A percentile compares a stretch with the other conserved stretches of the same genome.
Conservation (phyloP, 2,888 invertebrate genomes). For the Uloborus plumipes region DNA sequence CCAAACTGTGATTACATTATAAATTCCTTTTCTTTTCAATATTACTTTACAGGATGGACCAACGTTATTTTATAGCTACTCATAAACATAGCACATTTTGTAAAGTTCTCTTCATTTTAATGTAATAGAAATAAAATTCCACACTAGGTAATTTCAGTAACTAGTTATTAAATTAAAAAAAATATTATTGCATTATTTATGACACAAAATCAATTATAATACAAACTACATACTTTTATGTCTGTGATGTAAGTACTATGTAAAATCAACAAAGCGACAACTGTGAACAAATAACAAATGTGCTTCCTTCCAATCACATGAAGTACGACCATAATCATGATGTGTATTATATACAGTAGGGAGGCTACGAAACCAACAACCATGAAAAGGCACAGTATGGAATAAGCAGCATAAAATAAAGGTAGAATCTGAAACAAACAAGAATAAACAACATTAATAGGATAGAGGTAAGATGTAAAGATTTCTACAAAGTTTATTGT, state of each 20-base stretch:
- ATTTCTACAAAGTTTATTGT: too few species aligned
- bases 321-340: neutral
- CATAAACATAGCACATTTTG: too few species aligned
- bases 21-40: too few species aligned
- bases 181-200: too few species aligned
- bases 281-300: conserved; percentile 27
- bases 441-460: too few species aligned
- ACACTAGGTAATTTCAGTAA: neutral
- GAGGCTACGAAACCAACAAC: conserved; percentile 75
- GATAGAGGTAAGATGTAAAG: too few species aligned
- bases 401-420: conserved; percentile 36
- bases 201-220: too few species aligned
- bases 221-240: conserved; percentile 16
- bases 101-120: neutral
- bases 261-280: conserved; percentile 13
- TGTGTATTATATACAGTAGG: conserved; percentile 72
- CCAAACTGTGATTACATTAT: too few species aligned
- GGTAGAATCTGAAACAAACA: conserved; percentile 10
- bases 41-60: too few species aligned
- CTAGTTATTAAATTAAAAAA: neutral
- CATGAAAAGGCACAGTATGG: conserved; percentile 71
- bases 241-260: conserved; percentile 20
- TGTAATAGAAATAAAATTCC: neutral
- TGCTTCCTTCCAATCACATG: conserved; percentile 3
- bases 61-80: too few species aligned